Conservation (phyloP, 64 coral and sea anemone species). For the Actinia tenebrosa region DNA sequence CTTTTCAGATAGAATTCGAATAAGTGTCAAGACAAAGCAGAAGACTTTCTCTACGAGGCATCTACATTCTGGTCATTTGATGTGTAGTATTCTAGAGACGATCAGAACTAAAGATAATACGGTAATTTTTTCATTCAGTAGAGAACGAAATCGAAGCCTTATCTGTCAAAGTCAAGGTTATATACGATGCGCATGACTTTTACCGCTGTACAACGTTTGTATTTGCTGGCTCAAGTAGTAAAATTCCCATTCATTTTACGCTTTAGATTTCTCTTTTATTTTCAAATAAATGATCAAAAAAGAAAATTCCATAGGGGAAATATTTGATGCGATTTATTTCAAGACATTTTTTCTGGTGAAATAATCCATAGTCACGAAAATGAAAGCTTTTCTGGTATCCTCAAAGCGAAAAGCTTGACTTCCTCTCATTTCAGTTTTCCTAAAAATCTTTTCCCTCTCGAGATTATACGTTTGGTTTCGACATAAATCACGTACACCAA, state of each 20-base stretch:
- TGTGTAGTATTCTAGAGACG: not conserved
- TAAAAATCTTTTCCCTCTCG: too few relatives aligned
- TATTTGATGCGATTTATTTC: not conserved
- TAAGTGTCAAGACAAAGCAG: not conserved
- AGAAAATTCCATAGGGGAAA: not conserved
- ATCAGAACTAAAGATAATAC: not conserved
- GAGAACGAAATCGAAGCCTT: not conserved
- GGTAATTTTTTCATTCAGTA: not conserved
- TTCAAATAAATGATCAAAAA: not conserved
- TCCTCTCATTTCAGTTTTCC: too few relatives aligned
- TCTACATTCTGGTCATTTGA: not conserved
- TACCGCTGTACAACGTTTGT: not conserved
- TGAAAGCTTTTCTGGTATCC: too few relatives aligned
- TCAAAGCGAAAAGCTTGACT: too few relatives aligned
- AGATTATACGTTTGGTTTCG: too few relatives aligned
- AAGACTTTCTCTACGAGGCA: not conserved
- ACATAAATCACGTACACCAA: too few relatives aligned
- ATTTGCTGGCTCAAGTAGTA: not conserved
- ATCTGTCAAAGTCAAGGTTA: slow-evolving; percentile 13
- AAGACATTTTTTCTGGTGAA: not conserved
- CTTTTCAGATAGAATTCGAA: not conserved
- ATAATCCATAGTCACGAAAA: not conserved
- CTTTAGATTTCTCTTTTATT: not conserved
- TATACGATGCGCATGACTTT: not conserved
- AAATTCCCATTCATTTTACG: slow-evolving; percentile 10